Conservation (phyloP, 2,888 invertebrate genomes). For the Cantharis rufa region DNA sequence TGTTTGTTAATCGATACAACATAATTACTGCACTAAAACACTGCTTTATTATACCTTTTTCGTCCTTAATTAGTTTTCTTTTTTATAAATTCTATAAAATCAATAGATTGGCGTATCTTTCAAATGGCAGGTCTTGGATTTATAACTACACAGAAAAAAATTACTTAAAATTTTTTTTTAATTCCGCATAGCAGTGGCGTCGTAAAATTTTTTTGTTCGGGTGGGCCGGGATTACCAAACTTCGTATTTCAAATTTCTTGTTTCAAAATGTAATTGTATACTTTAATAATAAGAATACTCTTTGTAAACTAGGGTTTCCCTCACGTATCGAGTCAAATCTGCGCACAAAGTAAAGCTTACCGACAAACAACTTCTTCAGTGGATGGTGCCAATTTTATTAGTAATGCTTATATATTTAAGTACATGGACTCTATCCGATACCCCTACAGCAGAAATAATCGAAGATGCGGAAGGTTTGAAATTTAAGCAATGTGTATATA, state of each 20-base stretch:
- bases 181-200: not conserved
- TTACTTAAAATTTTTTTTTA: not conserved
- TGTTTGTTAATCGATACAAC: not conserved
- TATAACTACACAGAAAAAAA: not conserved
- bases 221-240: no score
- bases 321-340: constrained; percentile 91
- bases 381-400: constrained; percentile 90
- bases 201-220: no score
- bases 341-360: constrained; percentile 91
- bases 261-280: no score
- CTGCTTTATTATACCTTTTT: not conserved
- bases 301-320: constrained; percentile 71
- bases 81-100: constrained; percentile 7
- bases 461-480: constrained; percentile 75
- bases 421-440: constrained; percentile 88
- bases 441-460: constrained; percentile 81
- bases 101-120: not conserved
- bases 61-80: not conserved
- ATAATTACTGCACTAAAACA: not conserved
- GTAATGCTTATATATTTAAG: constrained; percentile 87
- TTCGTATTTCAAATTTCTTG: no score
- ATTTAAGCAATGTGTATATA: constrained; percentile 88
- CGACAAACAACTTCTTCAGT: constrained; percentile 88
- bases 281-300: not conserved
- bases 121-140: not conserved